Conservation (phyloP, 2,113 vertebrate genomes). For the Prinia subflava region DNA sequence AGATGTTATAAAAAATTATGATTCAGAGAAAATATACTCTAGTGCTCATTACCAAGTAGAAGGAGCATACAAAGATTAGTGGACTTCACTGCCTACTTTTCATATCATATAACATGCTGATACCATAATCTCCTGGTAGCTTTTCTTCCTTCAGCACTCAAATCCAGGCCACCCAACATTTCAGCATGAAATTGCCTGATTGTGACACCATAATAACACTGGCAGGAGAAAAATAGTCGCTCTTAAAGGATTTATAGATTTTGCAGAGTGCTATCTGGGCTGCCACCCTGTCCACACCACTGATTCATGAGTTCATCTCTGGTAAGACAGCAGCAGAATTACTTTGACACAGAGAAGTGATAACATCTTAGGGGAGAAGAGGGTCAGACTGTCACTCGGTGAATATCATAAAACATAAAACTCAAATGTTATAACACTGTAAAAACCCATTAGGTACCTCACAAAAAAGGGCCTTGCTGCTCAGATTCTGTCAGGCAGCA, state of each 20-base stretch:
- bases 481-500: conserved; percentile 56
- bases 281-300: conserved; percentile 59
- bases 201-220: conserved; percentile 19
- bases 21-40: background rate
- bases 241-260: conserved; percentile 64
- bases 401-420: conserved; percentile 61
- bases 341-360: conserved; percentile 63
- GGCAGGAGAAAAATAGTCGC: conserved; percentile 20
- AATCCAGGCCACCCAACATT: background rate
- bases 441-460: conserved; percentile 64
- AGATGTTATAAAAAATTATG: background rate
- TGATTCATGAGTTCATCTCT: conserved; percentile 71
- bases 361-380: conserved; percentile 61
- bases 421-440: conserved; percentile 13
- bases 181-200: conserved; percentile 48
- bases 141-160: background rate
- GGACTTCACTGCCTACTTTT: background rate
- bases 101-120: background rate
- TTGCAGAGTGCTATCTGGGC: conserved; percentile 36
- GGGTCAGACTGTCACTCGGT: conserved; percentile 44
- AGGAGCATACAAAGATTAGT: background rate
- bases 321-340: conserved; percentile 68
- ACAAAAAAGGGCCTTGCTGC: conserved; percentile 52
- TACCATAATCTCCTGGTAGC: background rate
- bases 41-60: background rate